A percentile compares a stretch with the other conserved stretches of the same genome.
Evolutionary conservation across 1,140 invertebrate species (phyloP).

Genomic region (silkworm (Bombyx mori)): ASM3026992v2 NC_085119.1:1208501-1209000

Average conservation of each 20-base stretch:
- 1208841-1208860: no score
- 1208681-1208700: not conserved
- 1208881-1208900: no score
- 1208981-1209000: no score
- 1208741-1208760: not conserved
- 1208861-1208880: no score
- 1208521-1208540: constrained; percentile 14
- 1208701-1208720: not conserved
- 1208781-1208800: not conserved
- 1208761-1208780: not conserved
- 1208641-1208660: not conserved
- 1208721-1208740: not conserved
- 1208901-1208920: no score
- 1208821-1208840: no score
- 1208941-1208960: no score
- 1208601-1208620: constrained; percentile 3
- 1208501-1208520: constrained; percentile 14
- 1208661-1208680: not conserved
- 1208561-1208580: constrained; percentile 12
- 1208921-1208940: no score
- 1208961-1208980: no score
- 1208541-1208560: constrained; percentile 12
- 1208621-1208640: not conserved
- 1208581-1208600: constrained; percentile 16
- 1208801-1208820: no score